Percentiles rank a stretch among this genome's conserved stretches.
These are phyloP conservation scores for Meloidogyne exigua DNA, from an alignment of 1,140 invertebrate species.

Conservation along the genomic window DNA sequence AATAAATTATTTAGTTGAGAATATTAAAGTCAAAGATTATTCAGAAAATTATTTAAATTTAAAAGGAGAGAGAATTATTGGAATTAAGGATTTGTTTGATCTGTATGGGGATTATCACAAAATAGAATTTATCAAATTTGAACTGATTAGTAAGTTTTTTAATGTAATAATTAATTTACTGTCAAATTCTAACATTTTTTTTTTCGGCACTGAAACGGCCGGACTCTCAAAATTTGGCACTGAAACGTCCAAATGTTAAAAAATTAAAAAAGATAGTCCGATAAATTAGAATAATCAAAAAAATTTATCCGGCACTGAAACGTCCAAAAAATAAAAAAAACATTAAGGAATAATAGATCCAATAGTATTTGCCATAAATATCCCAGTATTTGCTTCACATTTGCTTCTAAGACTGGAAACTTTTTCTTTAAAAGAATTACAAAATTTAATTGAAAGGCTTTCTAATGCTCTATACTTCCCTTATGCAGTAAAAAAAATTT, in stretches of 20 bases:
- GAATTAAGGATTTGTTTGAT: constrained; percentile 21
- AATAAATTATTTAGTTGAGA: constrained; percentile 6
- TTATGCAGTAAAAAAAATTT: background rate
- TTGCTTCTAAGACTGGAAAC: constrained; percentile 1
- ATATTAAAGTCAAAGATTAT: constrained; percentile 12
- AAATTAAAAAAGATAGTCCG: background rate
- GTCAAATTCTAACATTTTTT: background rate
- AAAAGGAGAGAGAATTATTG: background rate
- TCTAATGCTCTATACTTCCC: constrained; percentile 18
- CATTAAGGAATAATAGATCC: constrained; percentile 13
- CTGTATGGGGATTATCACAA: constrained; percentile 4
- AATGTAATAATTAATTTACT: background rate
- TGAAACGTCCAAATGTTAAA: background rate
- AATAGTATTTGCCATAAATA: constrained; percentile 15
- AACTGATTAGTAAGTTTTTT: constrained; percentile 15
- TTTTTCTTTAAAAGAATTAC: constrained; percentile 17
- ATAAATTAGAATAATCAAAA: too few relatives aligned
- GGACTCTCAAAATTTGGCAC: background rate
- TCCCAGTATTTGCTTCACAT: constrained; percentile 22
- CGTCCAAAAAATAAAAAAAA: too few relatives aligned
- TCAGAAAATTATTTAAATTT: background rate
- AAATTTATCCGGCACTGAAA: too few relatives aligned
- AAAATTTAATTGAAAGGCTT: constrained; percentile 6
- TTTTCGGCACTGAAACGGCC: background rate
- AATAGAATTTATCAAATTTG: constrained; percentile 22